Conservation (phyloP, 2,797 vertebrate species). For the Leucoraja ocellata region DNA sequence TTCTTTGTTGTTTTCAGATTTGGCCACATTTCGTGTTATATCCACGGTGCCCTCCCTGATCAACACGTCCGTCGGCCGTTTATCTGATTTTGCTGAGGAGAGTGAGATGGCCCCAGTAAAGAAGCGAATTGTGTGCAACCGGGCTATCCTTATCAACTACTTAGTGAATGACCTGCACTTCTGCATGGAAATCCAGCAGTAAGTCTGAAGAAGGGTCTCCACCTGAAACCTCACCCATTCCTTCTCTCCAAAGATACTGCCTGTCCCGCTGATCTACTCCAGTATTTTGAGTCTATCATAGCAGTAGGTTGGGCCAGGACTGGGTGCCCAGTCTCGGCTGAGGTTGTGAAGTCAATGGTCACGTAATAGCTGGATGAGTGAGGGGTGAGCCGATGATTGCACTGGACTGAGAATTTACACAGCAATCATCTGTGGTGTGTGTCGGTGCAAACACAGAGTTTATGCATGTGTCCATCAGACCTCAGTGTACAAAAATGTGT, state of each 20-base stretch:
- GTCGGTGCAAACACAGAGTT: too few species aligned
- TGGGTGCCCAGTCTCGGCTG: too few species aligned
- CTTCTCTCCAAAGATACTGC: too few species aligned
- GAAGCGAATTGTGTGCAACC: constrained; percentile 47
- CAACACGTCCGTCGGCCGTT: fast-evolving
- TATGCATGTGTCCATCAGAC: too few species aligned
- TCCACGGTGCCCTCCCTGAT: background rate
- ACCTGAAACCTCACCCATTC: too few species aligned
- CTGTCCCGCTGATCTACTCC: too few species aligned
- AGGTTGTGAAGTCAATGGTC: too few species aligned
- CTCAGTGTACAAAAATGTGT: too few species aligned
- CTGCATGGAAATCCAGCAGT: constrained; percentile 61
- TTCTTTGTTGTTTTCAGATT: background rate
- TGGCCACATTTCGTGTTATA: background rate
- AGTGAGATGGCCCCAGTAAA: constrained; percentile 42
- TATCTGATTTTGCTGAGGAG: background rate
- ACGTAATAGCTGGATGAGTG: too few species aligned
- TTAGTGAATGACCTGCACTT: constrained; percentile 55
- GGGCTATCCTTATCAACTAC: constrained; percentile 51
- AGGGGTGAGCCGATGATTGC: too few species aligned
- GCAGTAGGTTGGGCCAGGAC: constrained; percentile 50
- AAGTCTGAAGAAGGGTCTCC: constrained; percentile 25
- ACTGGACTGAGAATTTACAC: too few species aligned
- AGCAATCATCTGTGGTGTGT: too few species aligned
- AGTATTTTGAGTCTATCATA: constrained; percentile 3